These are phyloP conservation scores for Characodon lateralis DNA, from an alignment of 2,797 vertebrate species.

Conservation along the genomic window DNA sequence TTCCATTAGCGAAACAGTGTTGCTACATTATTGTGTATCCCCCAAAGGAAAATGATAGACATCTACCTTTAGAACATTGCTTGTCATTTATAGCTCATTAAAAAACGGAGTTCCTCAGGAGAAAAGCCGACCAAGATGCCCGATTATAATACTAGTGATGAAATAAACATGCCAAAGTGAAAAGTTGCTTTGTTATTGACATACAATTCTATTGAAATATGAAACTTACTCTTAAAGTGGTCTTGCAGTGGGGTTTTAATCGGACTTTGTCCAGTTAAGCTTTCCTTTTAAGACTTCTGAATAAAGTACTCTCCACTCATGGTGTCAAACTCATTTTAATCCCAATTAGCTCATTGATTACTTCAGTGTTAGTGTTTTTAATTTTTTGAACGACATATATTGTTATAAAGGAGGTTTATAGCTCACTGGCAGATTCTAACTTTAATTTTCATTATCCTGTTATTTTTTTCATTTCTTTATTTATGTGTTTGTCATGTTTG, in stretches of 20 bases:
- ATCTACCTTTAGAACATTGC: slow-evolving; percentile 49
- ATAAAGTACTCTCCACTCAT: not conserved
- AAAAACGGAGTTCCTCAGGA: slow-evolving; percentile 47
- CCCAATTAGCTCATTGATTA: not conserved
- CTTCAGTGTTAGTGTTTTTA: not conserved
- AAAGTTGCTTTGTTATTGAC: slow-evolving; percentile 2
- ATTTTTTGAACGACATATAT: not conserved
- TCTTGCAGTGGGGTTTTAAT: not conserved
- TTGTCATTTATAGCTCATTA: slow-evolving; percentile 73
- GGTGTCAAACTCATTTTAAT: not conserved
- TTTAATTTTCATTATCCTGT: not conserved
- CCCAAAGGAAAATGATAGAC: slow-evolving; percentile 51
- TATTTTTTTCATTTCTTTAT: not conserved
- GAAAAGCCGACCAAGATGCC: slow-evolving; percentile 51
- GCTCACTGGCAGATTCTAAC: not conserved
- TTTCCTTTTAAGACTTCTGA: not conserved
- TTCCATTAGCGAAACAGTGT: slow-evolving; percentile 46
- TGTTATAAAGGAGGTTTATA: no score
- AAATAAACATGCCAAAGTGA: slow-evolving; percentile 28
- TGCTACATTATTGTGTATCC: slow-evolving; percentile 10
- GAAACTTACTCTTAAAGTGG: slow-evolving; percentile 27
- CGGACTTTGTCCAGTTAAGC: not conserved
- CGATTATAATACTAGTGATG: slow-evolving; percentile 65
- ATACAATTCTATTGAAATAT: slow-evolving; percentile 6
- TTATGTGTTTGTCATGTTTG: no score